Percentiles rank a stretch among this genome's conserved stretches.
These are phyloP conservation scores for Craseonycteris thonglongyai DNA, from an alignment of 2,113 vertebrate genomes.

Conservation along the genomic window DNA sequence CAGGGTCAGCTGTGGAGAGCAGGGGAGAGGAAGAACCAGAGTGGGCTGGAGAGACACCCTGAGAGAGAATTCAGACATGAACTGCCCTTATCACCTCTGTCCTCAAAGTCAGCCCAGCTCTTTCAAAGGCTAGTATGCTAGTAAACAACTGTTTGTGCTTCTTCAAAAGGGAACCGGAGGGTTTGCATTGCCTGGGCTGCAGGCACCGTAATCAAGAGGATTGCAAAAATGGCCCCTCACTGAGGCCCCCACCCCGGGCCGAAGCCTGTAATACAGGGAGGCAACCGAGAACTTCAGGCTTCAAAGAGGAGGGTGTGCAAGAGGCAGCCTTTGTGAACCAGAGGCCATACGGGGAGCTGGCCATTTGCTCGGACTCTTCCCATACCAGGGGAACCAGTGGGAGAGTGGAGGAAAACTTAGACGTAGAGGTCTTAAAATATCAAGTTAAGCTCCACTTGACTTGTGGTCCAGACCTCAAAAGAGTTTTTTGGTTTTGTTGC, in stretches of 20 bases:
- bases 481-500: not conserved
- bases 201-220: not conserved
- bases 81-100: not conserved
- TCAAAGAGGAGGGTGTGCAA: not conserved
- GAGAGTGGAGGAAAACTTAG: not conserved
- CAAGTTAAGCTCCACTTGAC: not conserved
- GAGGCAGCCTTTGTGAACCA: not conserved
- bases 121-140: not conserved
- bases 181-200: not conserved
- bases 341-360: not conserved
- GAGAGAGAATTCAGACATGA: not conserved
- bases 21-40: not conserved
- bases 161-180: not conserved
- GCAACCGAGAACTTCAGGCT: not conserved
- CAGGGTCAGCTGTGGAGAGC: not conserved
- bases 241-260: not conserved
- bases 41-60: not conserved
- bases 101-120: not conserved
- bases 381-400: not conserved
- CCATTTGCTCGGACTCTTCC: not conserved
- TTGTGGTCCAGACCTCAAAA: not conserved
- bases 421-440: not conserved
- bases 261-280: not conserved
- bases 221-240: not conserved
- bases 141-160: not conserved